A percentile compares a stretch with the other conserved stretches of the same genome.
Evolutionary conservation across 2,797 vertebrate species (phyloP).

Genomic region (Novumbra hubbsi): DNA sequence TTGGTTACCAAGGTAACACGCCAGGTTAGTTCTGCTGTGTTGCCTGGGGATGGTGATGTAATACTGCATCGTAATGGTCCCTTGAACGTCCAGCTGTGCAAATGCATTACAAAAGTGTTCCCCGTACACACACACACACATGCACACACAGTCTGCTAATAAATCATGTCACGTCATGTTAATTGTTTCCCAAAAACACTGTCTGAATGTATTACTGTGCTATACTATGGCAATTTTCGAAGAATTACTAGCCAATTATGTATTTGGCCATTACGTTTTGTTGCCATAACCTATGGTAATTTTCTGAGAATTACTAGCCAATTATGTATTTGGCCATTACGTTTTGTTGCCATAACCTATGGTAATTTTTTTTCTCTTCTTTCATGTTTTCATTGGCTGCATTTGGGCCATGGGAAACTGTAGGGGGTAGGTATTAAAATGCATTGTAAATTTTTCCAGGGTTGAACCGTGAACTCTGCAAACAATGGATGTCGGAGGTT

Average conservation of each 20-base stretch:
- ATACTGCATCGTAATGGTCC: slow-evolving; percentile 35
- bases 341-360: slow-evolving; percentile 78
- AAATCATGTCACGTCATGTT: slow-evolving; percentile 78
- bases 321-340: slow-evolving; percentile 78
- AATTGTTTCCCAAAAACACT: slow-evolving; percentile 77
- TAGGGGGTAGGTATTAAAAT: slow-evolving; percentile 72
- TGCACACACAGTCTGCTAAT: slow-evolving; percentile 64
- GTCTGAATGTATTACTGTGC: slow-evolving; percentile 63
- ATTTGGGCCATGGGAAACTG: slow-evolving; percentile 56
- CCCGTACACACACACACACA: neutral
- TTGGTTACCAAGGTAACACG: neutral
- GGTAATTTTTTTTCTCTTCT: slow-evolving; percentile 68
- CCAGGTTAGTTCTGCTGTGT: neutral
- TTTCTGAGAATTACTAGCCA: slow-evolving; percentile 74
- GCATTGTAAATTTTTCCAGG: slow-evolving; percentile 29
- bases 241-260: slow-evolving; percentile 77
- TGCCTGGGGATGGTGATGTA: slow-evolving; percentile 43
- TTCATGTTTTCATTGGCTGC: slow-evolving; percentile 51
- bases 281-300: slow-evolving; percentile 79
- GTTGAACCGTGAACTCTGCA: slow-evolving; percentile 15
- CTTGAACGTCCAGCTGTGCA: slow-evolving; percentile 71
- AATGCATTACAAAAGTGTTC: slow-evolving; percentile 61
- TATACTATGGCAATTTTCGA: slow-evolving; percentile 67
- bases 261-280: slow-evolving; percentile 74
- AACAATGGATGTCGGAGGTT: slow-evolving; percentile 24